Conservation (phyloP, 2,797 vertebrate genomes). For the Sebastes kiyomatsui region DNA sequence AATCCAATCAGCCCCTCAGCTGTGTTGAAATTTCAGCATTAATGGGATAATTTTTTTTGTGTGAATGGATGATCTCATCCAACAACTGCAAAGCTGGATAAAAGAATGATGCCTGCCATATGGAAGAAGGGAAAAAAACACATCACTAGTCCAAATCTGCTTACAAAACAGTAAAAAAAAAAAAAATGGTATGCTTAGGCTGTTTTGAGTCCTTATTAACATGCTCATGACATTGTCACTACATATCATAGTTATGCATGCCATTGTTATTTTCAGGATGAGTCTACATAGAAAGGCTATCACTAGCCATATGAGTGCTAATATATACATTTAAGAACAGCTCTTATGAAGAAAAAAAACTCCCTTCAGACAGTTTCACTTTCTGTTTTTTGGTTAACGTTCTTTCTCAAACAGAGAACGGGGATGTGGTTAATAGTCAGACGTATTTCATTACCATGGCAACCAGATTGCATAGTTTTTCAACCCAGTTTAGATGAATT, state of each 20-base stretch:
- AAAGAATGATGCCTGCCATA: background rate
- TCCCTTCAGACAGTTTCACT: no score
- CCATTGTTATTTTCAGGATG: background rate
- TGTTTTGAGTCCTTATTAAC: background rate
- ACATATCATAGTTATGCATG: background rate
- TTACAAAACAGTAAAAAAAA: background rate
- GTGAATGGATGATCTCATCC: conserved; percentile 35
- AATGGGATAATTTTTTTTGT: conserved; percentile 12
- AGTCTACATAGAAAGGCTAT: background rate
- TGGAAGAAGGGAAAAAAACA: background rate
- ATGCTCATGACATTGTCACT: background rate
- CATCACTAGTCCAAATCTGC: background rate
- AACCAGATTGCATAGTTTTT: no score
- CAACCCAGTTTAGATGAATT: no score
- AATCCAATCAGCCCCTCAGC: conserved; percentile 39
- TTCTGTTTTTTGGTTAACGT: no score
- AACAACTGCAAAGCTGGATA: background rate
- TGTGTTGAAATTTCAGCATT: conserved; percentile 12
- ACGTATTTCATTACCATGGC: accelerated
- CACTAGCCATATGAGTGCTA: background rate
- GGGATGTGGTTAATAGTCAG: no score
- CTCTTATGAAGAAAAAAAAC: background rate
- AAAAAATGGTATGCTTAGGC: background rate
- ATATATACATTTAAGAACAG: background rate
- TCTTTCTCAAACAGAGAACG: no score